Percentiles rank a stretch among this genome's conserved stretches.
phyloP scores from a whole-genome alignment of 2,888 invertebrate species.

The Polyommatus iphigenia region DNA sequence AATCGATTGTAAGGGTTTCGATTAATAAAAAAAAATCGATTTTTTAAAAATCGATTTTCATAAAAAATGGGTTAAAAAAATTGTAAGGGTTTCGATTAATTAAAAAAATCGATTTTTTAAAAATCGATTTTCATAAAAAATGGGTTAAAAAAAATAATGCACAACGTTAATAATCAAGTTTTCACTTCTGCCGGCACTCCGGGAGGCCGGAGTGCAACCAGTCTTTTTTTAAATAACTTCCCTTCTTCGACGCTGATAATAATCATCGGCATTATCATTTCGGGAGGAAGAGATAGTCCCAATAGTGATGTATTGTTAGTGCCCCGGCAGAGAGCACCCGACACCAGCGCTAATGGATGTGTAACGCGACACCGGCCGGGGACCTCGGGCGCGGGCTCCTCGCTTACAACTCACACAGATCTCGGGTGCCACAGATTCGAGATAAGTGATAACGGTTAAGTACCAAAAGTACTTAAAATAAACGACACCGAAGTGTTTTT shows the following conservation, averaged over 20 bases:
- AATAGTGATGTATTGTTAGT: background rate
- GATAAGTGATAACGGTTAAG: background rate
- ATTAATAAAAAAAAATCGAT: too few relatives aligned
- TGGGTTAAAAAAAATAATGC: too few relatives aligned
- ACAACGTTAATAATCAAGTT: too few relatives aligned
- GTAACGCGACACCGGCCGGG: background rate
- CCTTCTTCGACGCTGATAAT: background rate
- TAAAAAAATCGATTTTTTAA: too few relatives aligned
- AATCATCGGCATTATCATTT: background rate
- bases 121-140: too few relatives aligned
- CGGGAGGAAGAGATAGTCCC: background rate
- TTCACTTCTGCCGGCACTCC: too few relatives aligned
- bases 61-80: too few relatives aligned
- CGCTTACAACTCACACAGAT: background rate
- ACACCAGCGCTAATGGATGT: constrained; percentile 19
- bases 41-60: too few relatives aligned
- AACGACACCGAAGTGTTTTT: background rate
- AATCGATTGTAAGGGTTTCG: too few relatives aligned
- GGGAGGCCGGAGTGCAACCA: too few relatives aligned
- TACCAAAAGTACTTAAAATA: background rate
- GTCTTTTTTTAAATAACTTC: too few relatives aligned
- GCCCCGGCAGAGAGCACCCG: background rate
- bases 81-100: too few relatives aligned
- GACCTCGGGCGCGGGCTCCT: background rate
- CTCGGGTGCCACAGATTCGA: background rate